These are phyloP conservation scores for Macquaria ambigua DNA, from an alignment of 2,113 vertebrate genomes.

Conservation along the genomic window DNA sequence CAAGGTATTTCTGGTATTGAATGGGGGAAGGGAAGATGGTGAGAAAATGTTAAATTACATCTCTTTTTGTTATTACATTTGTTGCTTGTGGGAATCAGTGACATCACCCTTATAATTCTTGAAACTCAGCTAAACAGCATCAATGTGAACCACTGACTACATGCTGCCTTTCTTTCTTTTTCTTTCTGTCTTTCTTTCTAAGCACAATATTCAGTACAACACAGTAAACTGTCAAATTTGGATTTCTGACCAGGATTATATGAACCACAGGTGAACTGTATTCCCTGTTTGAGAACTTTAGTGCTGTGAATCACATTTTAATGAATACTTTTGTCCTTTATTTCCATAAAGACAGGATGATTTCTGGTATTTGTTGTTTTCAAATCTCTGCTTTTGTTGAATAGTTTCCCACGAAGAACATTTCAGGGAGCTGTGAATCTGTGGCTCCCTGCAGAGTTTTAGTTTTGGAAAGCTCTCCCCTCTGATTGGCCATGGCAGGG, in stretches of 20 bases:
- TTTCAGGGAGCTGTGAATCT: slow-evolving; percentile 18
- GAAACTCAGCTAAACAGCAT: too few relatives aligned
- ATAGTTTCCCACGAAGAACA: slow-evolving; percentile 27
- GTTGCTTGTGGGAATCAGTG: background rate
- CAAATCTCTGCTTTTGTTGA: slow-evolving; percentile 32
- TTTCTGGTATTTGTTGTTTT: slow-evolving; percentile 31
- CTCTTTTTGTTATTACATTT: background rate
- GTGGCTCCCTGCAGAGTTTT: slow-evolving; percentile 43
- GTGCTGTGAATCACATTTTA: slow-evolving; percentile 5
- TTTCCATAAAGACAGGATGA: slow-evolving; percentile 10
- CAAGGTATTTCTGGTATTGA: too few relatives aligned
- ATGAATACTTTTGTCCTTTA: slow-evolving; percentile 17
- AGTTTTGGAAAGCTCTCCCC: slow-evolving; percentile 36
- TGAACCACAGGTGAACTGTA: background rate
- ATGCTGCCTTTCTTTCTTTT: too few relatives aligned
- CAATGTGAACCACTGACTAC: too few relatives aligned
- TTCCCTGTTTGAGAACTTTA: background rate
- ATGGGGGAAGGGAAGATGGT: background rate
- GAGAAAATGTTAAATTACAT: background rate
- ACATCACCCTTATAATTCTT: background rate
- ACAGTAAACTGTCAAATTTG: background rate
- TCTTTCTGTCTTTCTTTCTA: background rate
- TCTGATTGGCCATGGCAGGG: slow-evolving; percentile 33
- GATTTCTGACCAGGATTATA: background rate
- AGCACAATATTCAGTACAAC: too few relatives aligned